Evolutionary conservation across 2,888 invertebrate species (phyloP).

Genomic region (Mystacides longicornis): DNA sequence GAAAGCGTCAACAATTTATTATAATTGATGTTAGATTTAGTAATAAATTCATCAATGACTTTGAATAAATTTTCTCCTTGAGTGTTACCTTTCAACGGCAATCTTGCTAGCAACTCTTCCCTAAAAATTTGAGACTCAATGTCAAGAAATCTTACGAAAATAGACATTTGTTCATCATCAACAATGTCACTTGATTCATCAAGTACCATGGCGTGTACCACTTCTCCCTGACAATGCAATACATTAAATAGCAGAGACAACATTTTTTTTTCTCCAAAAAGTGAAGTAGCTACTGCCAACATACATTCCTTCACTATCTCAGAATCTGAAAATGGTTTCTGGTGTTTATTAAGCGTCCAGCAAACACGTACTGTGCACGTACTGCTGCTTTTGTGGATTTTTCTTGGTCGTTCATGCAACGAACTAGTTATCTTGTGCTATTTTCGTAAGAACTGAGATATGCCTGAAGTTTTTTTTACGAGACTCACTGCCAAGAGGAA

Average conservation of each 20-base stretch:
- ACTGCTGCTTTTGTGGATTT: neutral
- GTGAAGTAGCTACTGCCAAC: neutral
- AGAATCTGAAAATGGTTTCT: neutral
- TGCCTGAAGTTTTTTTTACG: neutral
- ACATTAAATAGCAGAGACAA: neutral
- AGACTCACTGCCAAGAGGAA: neutral
- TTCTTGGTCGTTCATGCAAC: neutral
- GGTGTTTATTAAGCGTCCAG: neutral
- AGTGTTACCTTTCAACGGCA: too few species aligned
- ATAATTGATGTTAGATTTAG: neutral
- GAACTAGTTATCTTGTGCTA: too few species aligned
- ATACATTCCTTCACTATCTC: neutral
- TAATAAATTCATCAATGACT: neutral
- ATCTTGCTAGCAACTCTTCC: too few species aligned
- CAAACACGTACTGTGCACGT: neutral
- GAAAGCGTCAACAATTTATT: neutral
- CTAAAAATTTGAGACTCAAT: too few species aligned
- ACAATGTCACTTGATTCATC: neutral
- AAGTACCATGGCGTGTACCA: neutral
- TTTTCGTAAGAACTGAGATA: neutral
- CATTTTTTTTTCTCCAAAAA: too few species aligned
- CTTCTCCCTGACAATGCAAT: neutral
- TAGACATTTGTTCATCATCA: too few species aligned
- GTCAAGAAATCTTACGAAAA: neutral
- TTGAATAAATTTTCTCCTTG: neutral